Conservation (phyloP, 2,888 invertebrate species). For the Tortrix viridana region DNA sequence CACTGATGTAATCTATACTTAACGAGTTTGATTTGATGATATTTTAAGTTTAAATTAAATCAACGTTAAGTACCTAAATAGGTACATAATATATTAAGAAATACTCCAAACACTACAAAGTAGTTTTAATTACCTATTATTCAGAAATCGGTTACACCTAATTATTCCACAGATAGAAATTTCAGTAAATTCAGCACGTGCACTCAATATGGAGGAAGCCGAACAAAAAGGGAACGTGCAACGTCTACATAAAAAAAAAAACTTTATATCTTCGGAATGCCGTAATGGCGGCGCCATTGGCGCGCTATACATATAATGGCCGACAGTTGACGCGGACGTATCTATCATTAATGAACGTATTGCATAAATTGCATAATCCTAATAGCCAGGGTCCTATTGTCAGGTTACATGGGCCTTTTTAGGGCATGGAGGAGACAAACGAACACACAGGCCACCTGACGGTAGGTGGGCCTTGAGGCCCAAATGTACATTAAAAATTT, state of each 20-base stretch:
- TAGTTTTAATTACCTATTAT: too few species aligned
- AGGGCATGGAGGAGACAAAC: too few species aligned
- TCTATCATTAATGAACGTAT: constrained; percentile 13
- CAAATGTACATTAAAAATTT: too few species aligned
- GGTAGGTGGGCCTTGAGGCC: too few species aligned
- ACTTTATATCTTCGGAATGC: constrained; percentile 23
- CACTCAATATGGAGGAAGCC: neutral
- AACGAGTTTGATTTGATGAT: too few species aligned
- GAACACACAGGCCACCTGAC: too few species aligned
- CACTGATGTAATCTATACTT: too few species aligned
- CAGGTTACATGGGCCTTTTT: neutral
- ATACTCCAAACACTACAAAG: too few species aligned
- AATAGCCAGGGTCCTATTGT: constrained; percentile 8
- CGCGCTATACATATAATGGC: constrained; percentile 16
- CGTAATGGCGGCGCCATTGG: constrained; percentile 21
- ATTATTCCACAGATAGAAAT: neutral
- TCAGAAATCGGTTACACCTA: too few species aligned
- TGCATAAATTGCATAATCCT: constrained; percentile 21
- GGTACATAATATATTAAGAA: too few species aligned
- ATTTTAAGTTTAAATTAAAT: too few species aligned
- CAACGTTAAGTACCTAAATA: too few species aligned
- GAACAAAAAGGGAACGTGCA: neutral
- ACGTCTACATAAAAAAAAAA: neutral
- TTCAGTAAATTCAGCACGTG: neutral
- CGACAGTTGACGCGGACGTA: constrained; percentile 9